Percentiles rank a stretch among this genome's conserved stretches.
Conservation (phyloP, 2,797 vertebrate genomes). For the Gymnocypris eckloni region DNA sequence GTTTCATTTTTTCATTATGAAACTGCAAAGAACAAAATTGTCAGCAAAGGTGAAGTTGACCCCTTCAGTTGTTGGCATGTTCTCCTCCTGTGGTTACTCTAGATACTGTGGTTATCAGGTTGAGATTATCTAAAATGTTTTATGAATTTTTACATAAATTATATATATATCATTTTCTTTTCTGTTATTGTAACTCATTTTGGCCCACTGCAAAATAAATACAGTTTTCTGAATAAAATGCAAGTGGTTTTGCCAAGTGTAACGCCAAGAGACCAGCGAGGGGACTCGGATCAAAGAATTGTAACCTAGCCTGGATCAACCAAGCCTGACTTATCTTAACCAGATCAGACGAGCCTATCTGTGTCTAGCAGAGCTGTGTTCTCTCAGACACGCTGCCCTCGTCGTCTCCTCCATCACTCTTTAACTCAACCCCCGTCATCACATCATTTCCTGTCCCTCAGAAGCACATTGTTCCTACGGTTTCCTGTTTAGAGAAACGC, state of each 20-base stretch:
- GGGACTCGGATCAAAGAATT: neutral
- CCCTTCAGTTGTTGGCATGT: neutral
- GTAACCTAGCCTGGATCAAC: neutral
- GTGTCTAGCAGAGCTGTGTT: neutral
- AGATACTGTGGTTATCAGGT: neutral
- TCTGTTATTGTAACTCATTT: neutral
- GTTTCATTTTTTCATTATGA: neutral
- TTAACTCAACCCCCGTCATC: neutral
- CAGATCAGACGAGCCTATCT: neutral
- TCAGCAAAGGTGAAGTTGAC: neutral
- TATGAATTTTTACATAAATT: too few relatives aligned
- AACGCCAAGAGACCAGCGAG: neutral
- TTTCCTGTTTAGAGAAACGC: slow-evolving; percentile 74
- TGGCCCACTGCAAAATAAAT: neutral
- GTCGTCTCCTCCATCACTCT: neutral
- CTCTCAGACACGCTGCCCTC: neutral
- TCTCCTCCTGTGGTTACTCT: neutral
- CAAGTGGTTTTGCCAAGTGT: neutral
- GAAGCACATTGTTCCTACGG: slow-evolving; percentile 29
- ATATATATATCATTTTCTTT: neutral
- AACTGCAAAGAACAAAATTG: neutral
- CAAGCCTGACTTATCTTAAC: neutral
- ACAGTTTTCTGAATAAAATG: neutral
- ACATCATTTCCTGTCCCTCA: neutral
- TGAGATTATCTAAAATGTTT: neutral